These are phyloP conservation scores for Pardosa pseudoannulata DNA, from an alignment of 2,888 invertebrate species.

Conservation along the genomic window DNA sequence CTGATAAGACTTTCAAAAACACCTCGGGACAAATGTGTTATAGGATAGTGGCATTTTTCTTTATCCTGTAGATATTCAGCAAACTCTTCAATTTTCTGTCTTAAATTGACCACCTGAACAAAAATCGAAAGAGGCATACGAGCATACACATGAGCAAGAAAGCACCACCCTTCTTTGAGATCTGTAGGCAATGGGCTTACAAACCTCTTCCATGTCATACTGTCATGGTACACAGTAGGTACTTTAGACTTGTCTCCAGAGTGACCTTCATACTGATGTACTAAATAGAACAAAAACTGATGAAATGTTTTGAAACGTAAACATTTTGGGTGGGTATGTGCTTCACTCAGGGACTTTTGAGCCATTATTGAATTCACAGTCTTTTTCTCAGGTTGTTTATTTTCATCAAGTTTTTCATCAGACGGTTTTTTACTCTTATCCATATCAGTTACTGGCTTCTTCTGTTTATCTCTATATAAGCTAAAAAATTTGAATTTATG, in stretches of 20 bases:
- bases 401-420: not conserved
- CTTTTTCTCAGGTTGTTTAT: not conserved
- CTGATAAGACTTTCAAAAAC: slow-evolving; percentile 80
- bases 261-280: slow-evolving; percentile 81
- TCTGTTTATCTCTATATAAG: slow-evolving; percentile 54
- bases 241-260: slow-evolving; percentile 22
- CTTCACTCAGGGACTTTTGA: slow-evolving; percentile 76
- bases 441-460: slow-evolving; percentile 20
- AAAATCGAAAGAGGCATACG: slow-evolving; percentile 85
- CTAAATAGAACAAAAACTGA: slow-evolving; percentile 84
- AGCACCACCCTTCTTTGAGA: slow-evolving; percentile 82
- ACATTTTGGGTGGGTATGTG: slow-evolving; percentile 83
- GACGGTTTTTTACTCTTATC: too few relatives aligned
- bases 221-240: slow-evolving; percentile 75
- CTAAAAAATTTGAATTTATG: slow-evolving; percentile 81
- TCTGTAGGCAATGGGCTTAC: slow-evolving; percentile 83
- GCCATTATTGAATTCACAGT: slow-evolving; percentile 43
- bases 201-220: slow-evolving; percentile 85
- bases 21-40: slow-evolving; percentile 81
- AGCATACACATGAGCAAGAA: slow-evolving; percentile 84
- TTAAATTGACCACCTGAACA: slow-evolving; percentile 82
- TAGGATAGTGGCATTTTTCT: slow-evolving; percentile 82
- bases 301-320: slow-evolving; percentile 83
- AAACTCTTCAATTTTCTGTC: slow-evolving; percentile 81
- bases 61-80: slow-evolving; percentile 83